Percentiles rank a stretch among this genome's conserved stretches.
Evolutionary conservation across 2,113 vertebrate species (phyloP).

Genomic region (Ictalurus punctatus): DNA sequence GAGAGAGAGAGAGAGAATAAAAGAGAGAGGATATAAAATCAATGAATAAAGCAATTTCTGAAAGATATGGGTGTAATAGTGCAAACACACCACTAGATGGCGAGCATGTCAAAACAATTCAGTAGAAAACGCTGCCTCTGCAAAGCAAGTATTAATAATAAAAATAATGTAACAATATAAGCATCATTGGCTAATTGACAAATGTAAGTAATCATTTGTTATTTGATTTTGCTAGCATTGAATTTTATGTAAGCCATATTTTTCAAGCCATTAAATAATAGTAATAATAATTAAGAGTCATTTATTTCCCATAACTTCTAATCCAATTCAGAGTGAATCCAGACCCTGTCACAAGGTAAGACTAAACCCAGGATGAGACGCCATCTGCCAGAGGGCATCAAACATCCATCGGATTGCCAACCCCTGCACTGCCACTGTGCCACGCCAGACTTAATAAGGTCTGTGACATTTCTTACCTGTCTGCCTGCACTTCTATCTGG

Average conservation of each 20-base stretch:
- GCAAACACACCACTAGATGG: conserved; percentile 21
- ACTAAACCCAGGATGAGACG: neutral
- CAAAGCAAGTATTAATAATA: neutral
- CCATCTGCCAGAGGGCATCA: neutral
- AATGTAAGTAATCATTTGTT: neutral
- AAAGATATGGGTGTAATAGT: neutral
- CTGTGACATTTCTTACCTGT: neutral
- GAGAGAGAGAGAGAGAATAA: conserved; percentile 31
- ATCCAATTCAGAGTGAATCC: neutral
- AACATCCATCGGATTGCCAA: neutral
- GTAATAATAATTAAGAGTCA: neutral
- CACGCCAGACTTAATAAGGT: neutral
- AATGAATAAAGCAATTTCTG: neutral
- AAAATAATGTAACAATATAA: neutral
- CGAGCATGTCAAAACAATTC: neutral
- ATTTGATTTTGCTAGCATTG: neutral
- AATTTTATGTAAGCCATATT: neutral
- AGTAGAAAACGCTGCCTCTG: neutral
- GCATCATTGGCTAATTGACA: neutral
- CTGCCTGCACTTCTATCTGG: neutral
- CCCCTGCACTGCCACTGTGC: neutral
- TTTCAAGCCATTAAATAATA: neutral
- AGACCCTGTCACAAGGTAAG: neutral
- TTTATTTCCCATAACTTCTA: neutral
- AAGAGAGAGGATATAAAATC: neutral